phyloP scores from a whole-genome alignment of 2,797 vertebrate genomes.

The Geotrypetes seraphini region DNA sequence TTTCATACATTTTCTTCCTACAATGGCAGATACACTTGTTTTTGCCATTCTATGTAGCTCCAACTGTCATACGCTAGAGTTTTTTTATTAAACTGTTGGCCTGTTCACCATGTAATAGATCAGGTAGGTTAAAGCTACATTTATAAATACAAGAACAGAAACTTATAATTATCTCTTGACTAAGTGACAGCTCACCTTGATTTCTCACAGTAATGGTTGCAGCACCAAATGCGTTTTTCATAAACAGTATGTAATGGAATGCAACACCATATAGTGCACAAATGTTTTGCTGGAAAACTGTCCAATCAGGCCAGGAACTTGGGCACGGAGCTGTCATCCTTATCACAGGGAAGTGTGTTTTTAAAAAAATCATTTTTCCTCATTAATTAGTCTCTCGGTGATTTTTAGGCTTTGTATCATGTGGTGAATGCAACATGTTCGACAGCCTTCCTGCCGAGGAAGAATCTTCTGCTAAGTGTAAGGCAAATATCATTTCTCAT shows the following conservation, averaged over 20 bases:
- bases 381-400: conserved; percentile 68
- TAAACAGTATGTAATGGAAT: background rate
- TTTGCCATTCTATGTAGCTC: background rate
- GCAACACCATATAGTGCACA: background rate
- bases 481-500: conserved; percentile 44
- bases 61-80: background rate
- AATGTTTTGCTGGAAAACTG: conserved; percentile 13
- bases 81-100: background rate
- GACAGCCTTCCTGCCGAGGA: conserved; percentile 48
- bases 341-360: conserved; percentile 37
- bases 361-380: conserved; percentile 41
- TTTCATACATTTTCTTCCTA: too few species aligned
- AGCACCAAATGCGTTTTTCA: background rate
- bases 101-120: too few species aligned
- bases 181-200: conserved; percentile 23
- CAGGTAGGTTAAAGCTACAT: conserved; percentile 2
- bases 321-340: conserved; percentile 48
- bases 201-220: conserved; percentile 5
- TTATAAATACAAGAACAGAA: conserved; percentile 21
- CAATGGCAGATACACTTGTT: background rate
- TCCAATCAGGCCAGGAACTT: conserved; percentile 33
- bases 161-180: conserved; percentile 23
- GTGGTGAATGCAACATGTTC: conserved; percentile 51
- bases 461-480: conserved; percentile 24
- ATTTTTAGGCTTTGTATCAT: conserved; percentile 48